These are phyloP conservation scores for Radopholus similis DNA, from an alignment of 1,140 invertebrate genomes.

Conservation along the genomic window DNA sequence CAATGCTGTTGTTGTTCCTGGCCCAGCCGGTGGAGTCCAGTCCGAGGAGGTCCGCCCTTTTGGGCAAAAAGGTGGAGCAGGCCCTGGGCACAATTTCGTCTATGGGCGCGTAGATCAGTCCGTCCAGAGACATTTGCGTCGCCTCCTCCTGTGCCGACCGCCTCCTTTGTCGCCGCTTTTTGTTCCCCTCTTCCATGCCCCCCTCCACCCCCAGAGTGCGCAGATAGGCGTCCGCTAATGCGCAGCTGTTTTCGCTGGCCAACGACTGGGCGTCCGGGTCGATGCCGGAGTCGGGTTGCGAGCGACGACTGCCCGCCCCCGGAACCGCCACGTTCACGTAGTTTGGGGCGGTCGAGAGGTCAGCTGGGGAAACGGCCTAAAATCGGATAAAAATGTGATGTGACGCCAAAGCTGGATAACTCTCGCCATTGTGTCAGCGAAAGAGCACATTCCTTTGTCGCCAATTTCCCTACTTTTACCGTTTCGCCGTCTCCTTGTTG, in stretches of 20 bases:
- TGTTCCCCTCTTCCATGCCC: not conserved
- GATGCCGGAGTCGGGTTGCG: conserved; percentile 49
- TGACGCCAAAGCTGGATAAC: no score
- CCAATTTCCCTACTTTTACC: no score
- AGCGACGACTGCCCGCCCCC: conserved; percentile 13
- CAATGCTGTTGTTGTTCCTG: not conserved
- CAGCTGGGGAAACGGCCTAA: not conserved
- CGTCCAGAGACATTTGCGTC: not conserved
- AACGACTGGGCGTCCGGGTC: conserved; percentile 51
- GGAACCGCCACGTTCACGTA: conserved; percentile 1
- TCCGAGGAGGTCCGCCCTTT: no score
- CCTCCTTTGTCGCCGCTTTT: not conserved
- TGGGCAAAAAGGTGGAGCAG: no score
- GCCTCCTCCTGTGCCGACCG: not conserved
- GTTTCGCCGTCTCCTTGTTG: no score
- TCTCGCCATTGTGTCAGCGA: no score
- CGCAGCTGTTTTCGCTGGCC: conserved; percentile 34
- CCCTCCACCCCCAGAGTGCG: not conserved
- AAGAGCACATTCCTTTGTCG: not conserved
- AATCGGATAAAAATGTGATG: not conserved
- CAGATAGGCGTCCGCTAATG: not conserved
- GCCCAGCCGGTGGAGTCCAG: no score
- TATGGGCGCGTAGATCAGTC: not conserved
- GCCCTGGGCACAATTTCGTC: conserved; percentile 6
- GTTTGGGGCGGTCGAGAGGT: conserved; percentile 2